Percentiles rank a stretch among this genome's conserved stretches.
Conservation (phyloP, 2,113 vertebrate genomes). For the Notarius quadriscutis region DNA sequence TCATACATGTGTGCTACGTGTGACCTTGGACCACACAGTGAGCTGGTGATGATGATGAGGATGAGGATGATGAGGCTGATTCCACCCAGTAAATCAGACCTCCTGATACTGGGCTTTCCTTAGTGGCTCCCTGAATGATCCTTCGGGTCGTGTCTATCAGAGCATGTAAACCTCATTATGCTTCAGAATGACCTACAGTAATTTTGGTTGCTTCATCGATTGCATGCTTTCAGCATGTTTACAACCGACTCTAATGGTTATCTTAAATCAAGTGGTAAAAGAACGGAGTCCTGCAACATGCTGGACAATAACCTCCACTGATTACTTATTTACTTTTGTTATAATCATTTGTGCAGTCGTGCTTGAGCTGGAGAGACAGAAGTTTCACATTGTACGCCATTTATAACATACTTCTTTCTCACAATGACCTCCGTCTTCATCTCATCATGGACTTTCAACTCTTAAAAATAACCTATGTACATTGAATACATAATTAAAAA, state of each 20-base stretch:
- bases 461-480: not conserved
- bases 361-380: not conserved
- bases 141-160: not conserved
- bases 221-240: conserved; percentile 1
- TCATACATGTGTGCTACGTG: not conserved
- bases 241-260: conserved; percentile 20
- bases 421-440: not conserved
- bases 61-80: not conserved
- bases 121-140: not conserved
- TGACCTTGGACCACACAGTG: conserved; percentile 34
- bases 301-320: conserved; percentile 16
- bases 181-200: conserved; percentile 5
- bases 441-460: not conserved
- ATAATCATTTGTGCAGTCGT: not conserved
- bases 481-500: not conserved
- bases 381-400: not conserved
- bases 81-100: not conserved
- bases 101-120: not conserved
- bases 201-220: conserved; percentile 6
- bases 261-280: conserved; percentile 29
- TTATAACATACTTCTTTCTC: not conserved
- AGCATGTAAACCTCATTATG: not conserved
- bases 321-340: conserved; percentile 19
- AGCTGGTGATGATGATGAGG: not conserved
- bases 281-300: not conserved